Evolutionary conservation across 2,888 invertebrate species (phyloP).

Genomic region (Dolichopus griseipennis): DNA sequence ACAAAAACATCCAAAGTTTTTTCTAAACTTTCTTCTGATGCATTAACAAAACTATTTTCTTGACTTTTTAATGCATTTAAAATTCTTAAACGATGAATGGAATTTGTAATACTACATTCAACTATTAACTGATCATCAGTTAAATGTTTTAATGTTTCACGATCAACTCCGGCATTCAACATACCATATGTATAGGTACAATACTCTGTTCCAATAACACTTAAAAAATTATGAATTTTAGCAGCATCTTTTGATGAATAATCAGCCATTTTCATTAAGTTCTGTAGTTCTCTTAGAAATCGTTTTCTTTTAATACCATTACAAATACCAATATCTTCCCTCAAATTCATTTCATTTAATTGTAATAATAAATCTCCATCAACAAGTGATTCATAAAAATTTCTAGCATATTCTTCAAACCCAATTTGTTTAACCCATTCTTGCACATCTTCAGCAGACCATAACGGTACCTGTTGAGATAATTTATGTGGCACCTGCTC

Average conservation of each 20-base stretch:
- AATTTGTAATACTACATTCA: slow-evolving; percentile 88
- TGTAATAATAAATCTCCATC: slow-evolving; percentile 93
- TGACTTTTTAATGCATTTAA: slow-evolving; percentile 67
- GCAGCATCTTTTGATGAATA: slow-evolving; percentile 89
- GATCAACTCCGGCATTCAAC: slow-evolving; percentile 91
- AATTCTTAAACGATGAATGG: slow-evolving; percentile 87
- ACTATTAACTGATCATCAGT: slow-evolving; percentile 84
- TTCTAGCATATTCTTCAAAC: slow-evolving; percentile 71
- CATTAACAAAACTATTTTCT: slow-evolving; percentile 54
- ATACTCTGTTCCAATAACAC: slow-evolving; percentile 77
- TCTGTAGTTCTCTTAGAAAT: slow-evolving; percentile 86
- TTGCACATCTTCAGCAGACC: slow-evolving; percentile 93
- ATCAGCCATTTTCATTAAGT: slow-evolving; percentile 91
- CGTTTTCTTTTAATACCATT: slow-evolving; percentile 90
- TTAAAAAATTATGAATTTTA: slow-evolving; percentile 79
- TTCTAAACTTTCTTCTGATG: slow-evolving; percentile 68
- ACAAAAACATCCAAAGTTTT: slow-evolving; percentile 96
- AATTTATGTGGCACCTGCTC: slow-evolving; percentile 96
- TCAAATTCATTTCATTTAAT: slow-evolving; percentile 83
- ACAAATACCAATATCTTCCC: slow-evolving; percentile 82
- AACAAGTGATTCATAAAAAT: slow-evolving; percentile 85
- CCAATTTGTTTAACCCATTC: slow-evolving; percentile 99
- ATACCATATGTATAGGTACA: slow-evolving; percentile 95
- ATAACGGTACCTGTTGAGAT: slow-evolving; percentile 94
- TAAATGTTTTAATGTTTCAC: slow-evolving; percentile 72